These are phyloP conservation scores for Rhyzopertha dominica DNA, from an alignment of 1,140 invertebrate species.

Conservation along the genomic window DNA sequence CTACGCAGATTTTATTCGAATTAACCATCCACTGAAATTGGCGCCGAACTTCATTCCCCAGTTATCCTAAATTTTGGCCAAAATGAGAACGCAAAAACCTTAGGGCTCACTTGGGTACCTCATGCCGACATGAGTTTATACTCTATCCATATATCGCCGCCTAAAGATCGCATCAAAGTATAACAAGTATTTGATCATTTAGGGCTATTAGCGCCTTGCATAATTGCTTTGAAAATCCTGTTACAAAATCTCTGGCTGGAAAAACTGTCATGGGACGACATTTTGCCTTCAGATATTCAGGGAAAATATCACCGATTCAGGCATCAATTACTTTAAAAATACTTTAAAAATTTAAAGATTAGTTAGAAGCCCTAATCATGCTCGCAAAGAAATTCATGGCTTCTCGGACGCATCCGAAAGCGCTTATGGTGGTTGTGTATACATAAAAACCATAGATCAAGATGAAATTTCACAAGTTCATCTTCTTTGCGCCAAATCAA, in stretches of 20 bases:
- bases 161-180: constrained; percentile 12
- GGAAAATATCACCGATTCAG: constrained; percentile 9
- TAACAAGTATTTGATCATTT: constrained; percentile 34
- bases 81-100: constrained; percentile 17
- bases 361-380: constrained; percentile 4
- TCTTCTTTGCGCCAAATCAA: constrained; percentile 27
- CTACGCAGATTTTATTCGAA: constrained; percentile 23
- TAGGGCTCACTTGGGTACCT: constrained; percentile 11
- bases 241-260: constrained; percentile 33
- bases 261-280: constrained; percentile 24
- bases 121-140: constrained; percentile 17
- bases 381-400: constrained; percentile 12
- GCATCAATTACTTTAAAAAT: constrained; percentile 27
- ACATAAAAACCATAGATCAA: constrained; percentile 12
- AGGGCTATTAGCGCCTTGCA: constrained; percentile 31
- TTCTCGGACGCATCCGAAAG: constrained; percentile 15
- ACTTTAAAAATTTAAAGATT: too few species aligned
- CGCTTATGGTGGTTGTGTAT: constrained; percentile 18
- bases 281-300: constrained; percentile 9
- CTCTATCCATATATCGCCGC: not conserved
- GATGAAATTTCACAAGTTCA: not conserved
- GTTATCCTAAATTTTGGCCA: constrained; percentile 9
- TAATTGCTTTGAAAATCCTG: constrained; percentile 35
- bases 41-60: not conserved
- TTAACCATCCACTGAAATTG: not conserved